These are phyloP conservation scores for Engystomops pustulosus DNA, from an alignment of 2,113 vertebrate species.

Conservation along the genomic window DNA sequence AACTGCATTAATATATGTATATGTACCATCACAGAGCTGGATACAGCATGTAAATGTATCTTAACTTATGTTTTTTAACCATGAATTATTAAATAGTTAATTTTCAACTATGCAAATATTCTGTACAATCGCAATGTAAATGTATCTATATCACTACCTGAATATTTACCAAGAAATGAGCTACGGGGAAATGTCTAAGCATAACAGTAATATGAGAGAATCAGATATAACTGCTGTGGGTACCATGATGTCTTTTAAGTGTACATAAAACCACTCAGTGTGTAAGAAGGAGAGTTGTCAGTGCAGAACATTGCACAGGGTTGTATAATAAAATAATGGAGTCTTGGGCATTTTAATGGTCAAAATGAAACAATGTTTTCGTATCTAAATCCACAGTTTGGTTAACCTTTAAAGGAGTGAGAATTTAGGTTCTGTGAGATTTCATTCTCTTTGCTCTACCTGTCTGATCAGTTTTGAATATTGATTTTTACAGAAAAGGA, in stretches of 20 bases:
- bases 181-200: not conserved
- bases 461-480: too few species aligned
- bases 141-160: not conserved
- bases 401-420: not conserved
- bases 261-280: slow-evolving; percentile 19
- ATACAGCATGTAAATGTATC: slow-evolving; percentile 13
- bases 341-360: not conserved
- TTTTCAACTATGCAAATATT: not conserved
- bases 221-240: not conserved
- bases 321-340: not conserved
- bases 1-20: too few species aligned
- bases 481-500: too few species aligned
- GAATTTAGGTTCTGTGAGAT: not conserved
- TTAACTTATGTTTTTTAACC: not conserved
- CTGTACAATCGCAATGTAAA: not conserved
- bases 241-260: slow-evolving; percentile 9
- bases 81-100: slow-evolving; percentile 16
- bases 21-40: not conserved
- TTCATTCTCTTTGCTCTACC: too few species aligned
- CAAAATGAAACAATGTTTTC: not conserved
- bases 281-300: not conserved
- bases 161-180: not conserved
- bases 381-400: not conserved
- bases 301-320: not conserved
- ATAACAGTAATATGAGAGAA: not conserved